Evolutionary conservation across 2,888 invertebrate species (phyloP), one percentile per base, ranked within the genome.

Genomic region (Xanthia icteritia): DNA sequence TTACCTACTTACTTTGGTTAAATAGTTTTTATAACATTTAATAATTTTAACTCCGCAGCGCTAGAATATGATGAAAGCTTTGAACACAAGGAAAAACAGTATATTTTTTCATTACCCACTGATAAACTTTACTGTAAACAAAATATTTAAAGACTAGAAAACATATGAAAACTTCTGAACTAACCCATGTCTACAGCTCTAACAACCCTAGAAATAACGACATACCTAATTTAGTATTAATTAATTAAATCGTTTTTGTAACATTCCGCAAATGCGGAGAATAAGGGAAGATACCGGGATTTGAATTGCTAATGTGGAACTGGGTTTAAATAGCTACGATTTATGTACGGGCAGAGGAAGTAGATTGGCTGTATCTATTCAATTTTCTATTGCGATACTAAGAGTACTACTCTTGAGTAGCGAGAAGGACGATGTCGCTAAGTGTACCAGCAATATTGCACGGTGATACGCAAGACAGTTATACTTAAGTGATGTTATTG

Each of bases 151-250:
- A 5, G 6, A 54, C 6, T 8, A 60, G 17, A 31, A 36, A 60
- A 58, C 20, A 4, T 4, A 39, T 20, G 20, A 56, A 66, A 67
- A 48, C 1, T 5, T n/a, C 17, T 31, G 4, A 45, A 36, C 20
- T 23, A 56, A 23, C 3, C 11, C n/a, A 64, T 45, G 31, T 6
- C 31, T 31, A 31, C 31, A 67, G 27, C 27, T 45, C 39, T 36
- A 27, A 66, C 61, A 81, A 54, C 81, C 74, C 74, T 74, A 69
- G 39, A 61, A 56, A 60, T 36, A 75, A 70, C 73, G 36, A 70
- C 85, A 66, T 73, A 77, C 73, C 82, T 70, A 77, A 73, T 85
- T 85, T 73, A 85, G 85, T 69, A 82, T 65, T 74, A 77, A 74
- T 86, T 85, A 81, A 81, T 79, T 82, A 45, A 31, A 70, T 58